Percentiles rank a stretch among this genome's conserved stretches.
Evolutionary conservation across 2,797 vertebrate genomes (phyloP).

Genomic region (Enteromius mattozi): DNA sequence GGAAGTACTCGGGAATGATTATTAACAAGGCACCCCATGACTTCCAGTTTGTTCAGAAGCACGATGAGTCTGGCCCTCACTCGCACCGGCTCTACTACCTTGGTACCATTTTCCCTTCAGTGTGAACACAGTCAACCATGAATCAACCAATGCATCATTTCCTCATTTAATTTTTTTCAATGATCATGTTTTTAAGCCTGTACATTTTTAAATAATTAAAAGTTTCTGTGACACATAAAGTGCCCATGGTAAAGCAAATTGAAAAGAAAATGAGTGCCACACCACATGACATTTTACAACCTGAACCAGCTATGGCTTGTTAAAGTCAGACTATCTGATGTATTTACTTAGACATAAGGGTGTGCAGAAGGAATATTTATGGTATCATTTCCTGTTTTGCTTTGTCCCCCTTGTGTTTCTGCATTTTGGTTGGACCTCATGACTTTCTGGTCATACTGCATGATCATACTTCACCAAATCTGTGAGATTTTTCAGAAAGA

Average conservation of each 20-base stretch:
- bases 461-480: background rate
- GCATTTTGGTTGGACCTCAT: background rate
- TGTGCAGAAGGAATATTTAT: background rate
- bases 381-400: background rate
- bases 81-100: slow-evolving; percentile 97
- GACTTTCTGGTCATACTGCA: background rate
- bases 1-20: slow-evolving; percentile 94
- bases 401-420: background rate
- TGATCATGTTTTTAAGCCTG: background rate
- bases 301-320: background rate
- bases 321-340: background rate
- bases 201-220: background rate
- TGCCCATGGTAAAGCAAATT: background rate
- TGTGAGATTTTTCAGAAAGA: background rate
- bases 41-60: slow-evolving; percentile 96
- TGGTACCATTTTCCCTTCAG: slow-evolving; percentile 73
- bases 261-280: too few relatives aligned
- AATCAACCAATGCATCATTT: background rate
- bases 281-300: background rate
- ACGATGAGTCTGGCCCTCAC: slow-evolving; percentile 89
- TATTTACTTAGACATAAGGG: background rate
- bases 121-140: background rate
- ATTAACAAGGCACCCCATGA: slow-evolving; percentile 97
- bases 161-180: background rate
- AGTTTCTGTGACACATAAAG: background rate